Evolutionary conservation across 2,113 vertebrate species (phyloP).

Genomic region (Sorex araneus): DNA sequence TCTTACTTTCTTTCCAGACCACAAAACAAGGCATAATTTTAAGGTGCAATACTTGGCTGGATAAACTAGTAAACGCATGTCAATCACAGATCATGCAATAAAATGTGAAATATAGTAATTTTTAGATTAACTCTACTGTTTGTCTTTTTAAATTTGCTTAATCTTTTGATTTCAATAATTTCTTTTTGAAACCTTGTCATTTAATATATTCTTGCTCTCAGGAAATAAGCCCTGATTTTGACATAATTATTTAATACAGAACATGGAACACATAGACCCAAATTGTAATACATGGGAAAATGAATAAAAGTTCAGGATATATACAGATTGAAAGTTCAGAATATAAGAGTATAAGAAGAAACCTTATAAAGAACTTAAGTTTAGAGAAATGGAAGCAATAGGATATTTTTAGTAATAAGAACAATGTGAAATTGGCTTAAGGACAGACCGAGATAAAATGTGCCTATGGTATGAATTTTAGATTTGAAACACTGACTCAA

Average conservation of each 20-base stretch:
- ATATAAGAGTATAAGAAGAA: neutral
- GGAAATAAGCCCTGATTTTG: neutral
- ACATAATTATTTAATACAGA: neutral
- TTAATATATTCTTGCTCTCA: neutral
- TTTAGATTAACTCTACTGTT: neutral
- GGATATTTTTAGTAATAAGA: neutral
- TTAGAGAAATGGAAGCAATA: neutral
- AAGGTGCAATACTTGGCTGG: neutral
- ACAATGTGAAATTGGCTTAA: slow-evolving; percentile 30
- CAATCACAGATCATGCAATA: neutral
- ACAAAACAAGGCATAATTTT: neutral
- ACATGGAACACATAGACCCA: neutral
- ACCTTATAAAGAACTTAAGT: neutral
- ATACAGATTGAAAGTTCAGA: neutral
- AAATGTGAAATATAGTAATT: neutral
- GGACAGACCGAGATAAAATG: neutral
- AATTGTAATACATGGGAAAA: neutral
- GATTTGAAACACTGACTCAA: slow-evolving; percentile 46
- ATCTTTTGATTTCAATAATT: neutral
- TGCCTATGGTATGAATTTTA: neutral
- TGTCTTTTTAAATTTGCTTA: neutral
- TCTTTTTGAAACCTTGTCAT: neutral
- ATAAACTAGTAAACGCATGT: neutral
- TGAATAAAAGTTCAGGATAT: neutral
- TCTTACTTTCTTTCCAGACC: too few relatives aligned